Conservation (phyloP, 2,888 invertebrate genomes). For the Tortricodes alternella region DNA sequence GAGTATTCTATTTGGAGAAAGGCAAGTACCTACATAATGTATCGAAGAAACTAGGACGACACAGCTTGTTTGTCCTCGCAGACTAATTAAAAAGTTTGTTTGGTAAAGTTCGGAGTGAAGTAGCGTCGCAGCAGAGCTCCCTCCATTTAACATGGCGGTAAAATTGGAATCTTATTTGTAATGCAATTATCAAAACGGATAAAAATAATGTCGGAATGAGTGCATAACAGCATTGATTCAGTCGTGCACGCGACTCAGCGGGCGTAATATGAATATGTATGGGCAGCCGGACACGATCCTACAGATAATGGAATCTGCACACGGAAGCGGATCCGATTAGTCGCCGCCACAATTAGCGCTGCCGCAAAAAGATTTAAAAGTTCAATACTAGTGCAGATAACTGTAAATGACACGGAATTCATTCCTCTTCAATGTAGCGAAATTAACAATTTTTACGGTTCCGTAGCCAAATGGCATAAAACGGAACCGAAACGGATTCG, state of each 20-base stretch:
- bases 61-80: slow-evolving; percentile 79
- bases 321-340: slow-evolving; percentile 71
- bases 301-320: slow-evolving; percentile 77
- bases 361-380: slow-evolving; percentile 46
- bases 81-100: slow-evolving; percentile 83
- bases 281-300: slow-evolving; percentile 66
- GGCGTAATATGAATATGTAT: slow-evolving; percentile 74
- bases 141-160: slow-evolving; percentile 64
- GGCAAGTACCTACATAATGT: slow-evolving; percentile 57
- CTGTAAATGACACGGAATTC: background rate
- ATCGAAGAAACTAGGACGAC: slow-evolving; percentile 66
- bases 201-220: slow-evolving; percentile 38
- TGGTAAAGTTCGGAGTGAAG: slow-evolving; percentile 64
- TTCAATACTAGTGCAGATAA: slow-evolving; percentile 31
- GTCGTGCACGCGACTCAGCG: slow-evolving; percentile 51
- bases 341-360: slow-evolving; percentile 65
- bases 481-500: no score
- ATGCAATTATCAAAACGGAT: slow-evolving; percentile 25
- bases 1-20: slow-evolving; percentile 47
- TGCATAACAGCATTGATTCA: slow-evolving; percentile 56
- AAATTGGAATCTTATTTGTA: slow-evolving; percentile 51
- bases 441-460: no score
- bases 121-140: slow-evolving; percentile 63
- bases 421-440: no score
- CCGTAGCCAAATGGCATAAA: no score